phyloP scores from a whole-genome alignment of 2,888 invertebrate species.

The Chymomyza fuscimana region DNA sequence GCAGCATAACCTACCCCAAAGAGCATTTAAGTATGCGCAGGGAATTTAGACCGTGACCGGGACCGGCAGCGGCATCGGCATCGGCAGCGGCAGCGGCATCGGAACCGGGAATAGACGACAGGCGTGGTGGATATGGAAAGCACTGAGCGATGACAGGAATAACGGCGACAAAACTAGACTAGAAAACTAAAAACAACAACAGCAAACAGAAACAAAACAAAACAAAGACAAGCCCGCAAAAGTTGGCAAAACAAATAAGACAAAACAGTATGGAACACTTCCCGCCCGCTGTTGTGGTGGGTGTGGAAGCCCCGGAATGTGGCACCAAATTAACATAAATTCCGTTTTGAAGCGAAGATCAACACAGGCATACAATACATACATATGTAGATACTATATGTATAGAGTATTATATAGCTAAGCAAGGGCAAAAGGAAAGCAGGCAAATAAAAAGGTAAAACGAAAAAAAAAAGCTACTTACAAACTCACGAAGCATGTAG shows the following conservation, averaged over 20 bases:
- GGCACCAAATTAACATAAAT: conserved; percentile 70
- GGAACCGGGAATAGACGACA: neutral
- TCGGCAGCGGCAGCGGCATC: neutral
- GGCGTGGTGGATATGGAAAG: neutral
- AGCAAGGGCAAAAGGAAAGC: conserved; percentile 7
- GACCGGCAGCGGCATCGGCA: neutral
- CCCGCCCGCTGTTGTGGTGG: neutral
- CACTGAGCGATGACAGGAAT: neutral
- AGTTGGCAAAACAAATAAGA: conserved; percentile 6
- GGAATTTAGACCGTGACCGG: conserved; percentile 2
- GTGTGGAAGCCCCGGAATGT: conserved; percentile 45
- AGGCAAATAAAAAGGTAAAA: conserved; percentile 27
- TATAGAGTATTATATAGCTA: neutral
- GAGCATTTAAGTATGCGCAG: neutral
- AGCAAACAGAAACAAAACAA: conserved; percentile 9
- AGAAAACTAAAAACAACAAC: neutral
- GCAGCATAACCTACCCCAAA: conserved; percentile 29
- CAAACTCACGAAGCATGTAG: conserved; percentile 43
- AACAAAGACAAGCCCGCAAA: conserved; percentile 8
- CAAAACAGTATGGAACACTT: neutral
- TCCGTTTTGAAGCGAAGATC: conserved; percentile 48
- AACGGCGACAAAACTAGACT: conserved; percentile 7
- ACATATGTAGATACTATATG: neutral
- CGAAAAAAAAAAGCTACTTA: conserved; percentile 24
- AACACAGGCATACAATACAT: conserved; percentile 4